Percentiles rank a stretch among this genome's conserved stretches.
Conservation (phyloP, 2,888 invertebrate species). For the Macrosoma leucophasiata region DNA sequence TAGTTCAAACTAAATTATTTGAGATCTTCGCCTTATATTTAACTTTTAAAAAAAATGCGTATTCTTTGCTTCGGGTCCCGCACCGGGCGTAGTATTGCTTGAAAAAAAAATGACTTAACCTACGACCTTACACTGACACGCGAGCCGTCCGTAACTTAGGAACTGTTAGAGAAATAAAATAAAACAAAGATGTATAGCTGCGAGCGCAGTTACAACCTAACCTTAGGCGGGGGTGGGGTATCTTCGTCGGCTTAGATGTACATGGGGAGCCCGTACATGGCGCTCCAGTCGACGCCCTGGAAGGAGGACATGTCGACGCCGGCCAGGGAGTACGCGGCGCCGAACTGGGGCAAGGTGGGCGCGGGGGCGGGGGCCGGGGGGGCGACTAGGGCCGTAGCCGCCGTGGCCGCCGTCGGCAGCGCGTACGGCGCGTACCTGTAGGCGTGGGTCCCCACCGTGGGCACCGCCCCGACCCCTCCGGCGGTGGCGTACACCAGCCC, state of each 20-base stretch:
- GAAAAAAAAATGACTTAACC: slow-evolving; percentile 37
- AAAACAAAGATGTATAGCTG: no score
- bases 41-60: slow-evolving; percentile 56
- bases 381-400: slow-evolving; percentile 58
- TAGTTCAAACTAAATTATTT: slow-evolving; percentile 60
- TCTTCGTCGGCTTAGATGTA: slow-evolving; percentile 79
- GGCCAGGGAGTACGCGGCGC: slow-evolving; percentile 86
- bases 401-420: slow-evolving; percentile 72
- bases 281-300: slow-evolving; percentile 93
- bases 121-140: slow-evolving; percentile 41
- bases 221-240: slow-evolving; percentile 43
- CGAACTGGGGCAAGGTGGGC: slow-evolving; percentile 77
- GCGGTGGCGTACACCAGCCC: slow-evolving; percentile 76
- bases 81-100: slow-evolving; percentile 46
- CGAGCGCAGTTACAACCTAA: slow-evolving; percentile 34
- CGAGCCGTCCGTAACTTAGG: slow-evolving; percentile 38
- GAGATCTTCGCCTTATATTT: slow-evolving; percentile 65
- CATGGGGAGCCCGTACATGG: slow-evolving; percentile 95
- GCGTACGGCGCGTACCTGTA: slow-evolving; percentile 73
- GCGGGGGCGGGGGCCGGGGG: slow-evolving; percentile 75
- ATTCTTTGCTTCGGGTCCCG: slow-evolving; percentile 54
- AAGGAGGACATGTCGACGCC: slow-evolving; percentile 95
- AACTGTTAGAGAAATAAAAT: slow-evolving; percentile 40
- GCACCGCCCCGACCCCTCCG: slow-evolving; percentile 54
- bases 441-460: slow-evolving; percentile 46